Evolutionary conservation across 2,113 vertebrate species (phyloP).

Genomic region (Strix aluco): DNA sequence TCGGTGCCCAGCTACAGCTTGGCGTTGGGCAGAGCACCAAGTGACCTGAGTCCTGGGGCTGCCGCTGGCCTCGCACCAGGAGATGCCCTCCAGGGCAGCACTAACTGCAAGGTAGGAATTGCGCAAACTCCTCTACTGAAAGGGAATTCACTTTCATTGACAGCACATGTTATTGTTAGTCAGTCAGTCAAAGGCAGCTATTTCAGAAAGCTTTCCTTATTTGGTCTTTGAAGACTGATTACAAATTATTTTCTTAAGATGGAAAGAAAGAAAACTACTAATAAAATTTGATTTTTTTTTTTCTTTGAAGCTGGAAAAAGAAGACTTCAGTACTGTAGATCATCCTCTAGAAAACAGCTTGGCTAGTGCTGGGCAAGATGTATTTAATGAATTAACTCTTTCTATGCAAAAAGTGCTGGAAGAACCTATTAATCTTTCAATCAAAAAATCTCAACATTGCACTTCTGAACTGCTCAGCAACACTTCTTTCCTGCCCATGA

Average conservation of each 20-base stretch:
- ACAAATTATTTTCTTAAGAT: background rate
- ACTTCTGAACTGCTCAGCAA: constrained; percentile 25
- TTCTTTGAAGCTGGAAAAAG: constrained; percentile 71
- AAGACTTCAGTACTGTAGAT: constrained; percentile 53
- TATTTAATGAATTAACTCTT: constrained; percentile 65
- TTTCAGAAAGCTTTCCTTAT: background rate
- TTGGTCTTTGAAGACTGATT: background rate
- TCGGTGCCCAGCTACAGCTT: constrained; percentile 59
- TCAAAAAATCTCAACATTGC: constrained; percentile 68
- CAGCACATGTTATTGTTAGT: background rate
- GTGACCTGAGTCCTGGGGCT: constrained; percentile 62
- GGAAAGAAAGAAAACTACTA: background rate
- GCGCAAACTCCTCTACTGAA: background rate
- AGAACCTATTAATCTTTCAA: constrained; percentile 83
- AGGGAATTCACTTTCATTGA: background rate
- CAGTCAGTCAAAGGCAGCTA: background rate
- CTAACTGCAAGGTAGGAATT: constrained; percentile 77
- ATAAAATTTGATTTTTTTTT: background rate
- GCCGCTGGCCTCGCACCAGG: constrained; percentile 39
- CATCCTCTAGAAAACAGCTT: constrained; percentile 54
- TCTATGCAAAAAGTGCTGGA: constrained; percentile 76
- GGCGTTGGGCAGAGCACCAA: background rate
- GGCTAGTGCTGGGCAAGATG: constrained; percentile 6
- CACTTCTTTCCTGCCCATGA: constrained; percentile 10
- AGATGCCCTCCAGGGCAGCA: constrained; percentile 66